phyloP scores from a whole-genome alignment of 2,888 invertebrate genomes.

The Callyntrura guangdongensis region DNA sequence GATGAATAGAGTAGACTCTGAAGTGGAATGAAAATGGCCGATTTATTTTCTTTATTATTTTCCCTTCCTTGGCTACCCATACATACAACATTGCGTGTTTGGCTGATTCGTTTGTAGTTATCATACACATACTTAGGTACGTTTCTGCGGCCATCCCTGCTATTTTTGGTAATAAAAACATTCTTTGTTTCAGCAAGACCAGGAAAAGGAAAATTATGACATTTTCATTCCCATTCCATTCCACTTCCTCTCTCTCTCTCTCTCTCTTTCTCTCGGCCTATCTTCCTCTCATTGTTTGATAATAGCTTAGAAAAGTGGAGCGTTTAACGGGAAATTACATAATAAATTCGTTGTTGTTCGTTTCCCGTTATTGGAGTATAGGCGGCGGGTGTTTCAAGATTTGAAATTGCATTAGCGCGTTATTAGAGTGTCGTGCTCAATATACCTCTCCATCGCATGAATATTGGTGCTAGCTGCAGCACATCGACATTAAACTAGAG shows the following conservation, averaged over 20 bases:
- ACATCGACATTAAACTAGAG: no score
- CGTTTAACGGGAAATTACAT: conserved; percentile 21
- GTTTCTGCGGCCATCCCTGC: neutral
- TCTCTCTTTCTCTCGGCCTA: neutral
- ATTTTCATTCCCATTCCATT: conserved; percentile 31
- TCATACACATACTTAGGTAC: neutral
- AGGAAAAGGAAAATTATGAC: neutral
- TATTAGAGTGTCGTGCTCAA: no score
- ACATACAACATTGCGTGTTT: no score
- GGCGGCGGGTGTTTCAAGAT: neutral
- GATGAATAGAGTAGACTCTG: neutral
- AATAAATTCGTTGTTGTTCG: conserved; percentile 35
- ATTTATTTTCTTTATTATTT: conserved; percentile 49
- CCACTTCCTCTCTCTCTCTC: neutral
- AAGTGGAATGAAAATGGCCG: conserved; percentile 45
- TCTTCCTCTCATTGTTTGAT: neutral
- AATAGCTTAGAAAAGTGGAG: neutral
- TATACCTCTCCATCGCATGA: no score
- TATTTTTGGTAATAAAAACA: neutral
- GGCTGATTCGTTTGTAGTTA: no score
- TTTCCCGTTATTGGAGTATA: neutral
- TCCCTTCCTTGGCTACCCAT: neutral
- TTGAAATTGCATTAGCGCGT: neutral
- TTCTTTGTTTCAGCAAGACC: conserved; percentile 4
- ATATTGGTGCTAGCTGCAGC: no score